These are phyloP conservation scores for Mormyrops boulengeri DNA, from an alignment of 2,797 vertebrate species.

Conservation along the genomic window DNA sequence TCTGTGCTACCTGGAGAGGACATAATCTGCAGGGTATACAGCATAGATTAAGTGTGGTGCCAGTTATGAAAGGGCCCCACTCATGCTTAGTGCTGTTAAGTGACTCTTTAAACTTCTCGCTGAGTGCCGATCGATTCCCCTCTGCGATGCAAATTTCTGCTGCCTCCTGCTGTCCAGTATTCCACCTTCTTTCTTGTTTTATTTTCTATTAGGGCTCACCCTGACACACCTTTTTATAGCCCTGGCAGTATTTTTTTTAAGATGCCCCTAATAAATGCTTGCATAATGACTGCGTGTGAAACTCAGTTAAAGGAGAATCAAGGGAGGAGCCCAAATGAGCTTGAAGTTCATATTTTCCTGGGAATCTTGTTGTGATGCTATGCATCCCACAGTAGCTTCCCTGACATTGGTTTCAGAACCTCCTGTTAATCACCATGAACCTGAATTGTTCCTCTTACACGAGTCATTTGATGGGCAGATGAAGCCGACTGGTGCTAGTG, in stretches of 20 bases:
- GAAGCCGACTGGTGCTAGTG: background rate
- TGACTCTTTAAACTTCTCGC: background rate
- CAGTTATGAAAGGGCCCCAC: background rate
- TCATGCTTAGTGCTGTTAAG: background rate
- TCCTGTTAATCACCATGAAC: background rate
- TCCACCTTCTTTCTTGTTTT: conserved; percentile 23
- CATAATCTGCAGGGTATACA: background rate
- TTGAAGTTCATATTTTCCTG: background rate
- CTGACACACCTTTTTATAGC: background rate
- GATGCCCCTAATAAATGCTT: background rate
- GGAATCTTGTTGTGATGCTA: background rate
- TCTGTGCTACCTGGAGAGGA: background rate
- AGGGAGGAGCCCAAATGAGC: background rate
- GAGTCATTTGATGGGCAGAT: background rate
- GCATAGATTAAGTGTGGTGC: background rate
- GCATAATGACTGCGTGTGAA: background rate
- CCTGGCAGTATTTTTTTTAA: background rate
- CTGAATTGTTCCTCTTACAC: background rate
- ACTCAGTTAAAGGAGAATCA: background rate
- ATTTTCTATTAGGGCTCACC: conserved; percentile 28
- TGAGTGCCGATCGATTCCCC: conserved; percentile 26
- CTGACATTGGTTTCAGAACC: background rate
- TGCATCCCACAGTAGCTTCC: background rate
- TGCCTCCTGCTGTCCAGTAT: conserved; percentile 40
- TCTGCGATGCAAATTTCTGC: conserved; percentile 36